Base-by-base conservation (phyloP, 2,797 vertebrate genomes). In the Xiphophorus birchmanni region DNA sequence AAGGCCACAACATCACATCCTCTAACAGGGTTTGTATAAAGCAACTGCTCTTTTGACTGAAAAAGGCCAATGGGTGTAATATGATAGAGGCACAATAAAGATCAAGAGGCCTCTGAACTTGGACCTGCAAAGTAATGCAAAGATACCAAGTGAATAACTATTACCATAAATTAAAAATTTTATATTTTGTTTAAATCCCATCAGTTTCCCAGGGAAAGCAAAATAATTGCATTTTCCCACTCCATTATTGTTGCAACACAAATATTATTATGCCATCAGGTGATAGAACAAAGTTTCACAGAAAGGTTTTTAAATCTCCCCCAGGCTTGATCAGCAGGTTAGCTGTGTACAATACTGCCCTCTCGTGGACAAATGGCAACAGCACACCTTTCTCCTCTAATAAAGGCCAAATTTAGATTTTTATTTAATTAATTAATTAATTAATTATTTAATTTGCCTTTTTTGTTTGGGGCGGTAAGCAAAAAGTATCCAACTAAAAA, bases 341-440 rank as follows among this genome's bases (percentile, higher is more conserved):
- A 1, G 32, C 8, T 17, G 75, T 82, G 77, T 84, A 3, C 79
- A 85, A 86, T 81, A 75, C 75, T 21, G 87, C 91, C 90, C 85
- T 79, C 93, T 8, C 15, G 15, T 92, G 93, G 89, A 75, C 5
- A 50, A 40, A 10, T 48, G 71, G 5, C 54, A 54, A n/a, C 6
- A 50, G 26, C 21, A 74, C 83, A 42, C 23, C 32, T 65, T 13
- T 65, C 35, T 9, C 5, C 9, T 23, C 50, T 52, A 21, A 52
- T 23, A 52, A 50, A 50, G 48, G 3, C 48, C 48, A 50, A 50
- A 50, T 50, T 50, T 50, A 18, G 1, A 50, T 50, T 50, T 47
- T 15, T 17, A 32, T 1, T 32, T 32, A 32, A 32, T 32, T 32
- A 32, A 32, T 32, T 32, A 32, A 32, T 32, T 32, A 32, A 32